Conservation (phyloP, 2,113 vertebrate species). For the Lota lota region DNA sequence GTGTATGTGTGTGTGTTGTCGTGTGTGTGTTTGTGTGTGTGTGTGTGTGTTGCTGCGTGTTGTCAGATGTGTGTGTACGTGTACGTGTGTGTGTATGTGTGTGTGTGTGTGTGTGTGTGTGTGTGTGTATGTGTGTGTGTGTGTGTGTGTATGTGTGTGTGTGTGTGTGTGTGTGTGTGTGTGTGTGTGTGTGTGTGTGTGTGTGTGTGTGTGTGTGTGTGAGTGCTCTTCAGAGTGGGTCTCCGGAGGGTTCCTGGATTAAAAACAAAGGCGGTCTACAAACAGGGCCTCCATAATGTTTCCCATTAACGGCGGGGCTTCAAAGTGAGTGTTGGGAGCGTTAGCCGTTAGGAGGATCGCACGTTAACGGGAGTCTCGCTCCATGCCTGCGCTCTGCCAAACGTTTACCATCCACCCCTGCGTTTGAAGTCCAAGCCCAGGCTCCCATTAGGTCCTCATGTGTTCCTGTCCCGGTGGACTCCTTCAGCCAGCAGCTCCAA, state of each 20-base stretch:
- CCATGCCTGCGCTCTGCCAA: slow-evolving; percentile 49
- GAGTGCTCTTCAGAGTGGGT: slow-evolving; percentile 7
- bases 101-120: too few species aligned
- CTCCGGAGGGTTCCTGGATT: slow-evolving; percentile 58
- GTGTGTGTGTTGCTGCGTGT: too few species aligned
- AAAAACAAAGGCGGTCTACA: slow-evolving; percentile 44
- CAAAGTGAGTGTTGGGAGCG: slow-evolving; percentile 72
- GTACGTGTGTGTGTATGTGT: too few species aligned
- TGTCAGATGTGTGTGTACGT: too few species aligned
- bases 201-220: background rate
- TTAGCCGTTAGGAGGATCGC: slow-evolving; percentile 63
- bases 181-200: too few species aligned
- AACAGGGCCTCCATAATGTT: slow-evolving; percentile 69
- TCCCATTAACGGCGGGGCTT: slow-evolving; percentile 67
- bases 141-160: too few species aligned
- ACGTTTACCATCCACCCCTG: slow-evolving; percentile 64
- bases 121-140: too few species aligned
- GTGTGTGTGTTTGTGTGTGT: too few species aligned
- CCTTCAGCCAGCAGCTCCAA: slow-evolving; percentile 58
- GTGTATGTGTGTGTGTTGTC: too few species aligned
- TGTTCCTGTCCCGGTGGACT: slow-evolving; percentile 53
- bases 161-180: too few species aligned
- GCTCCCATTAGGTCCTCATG: slow-evolving; percentile 56
- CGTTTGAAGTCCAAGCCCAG: slow-evolving; percentile 71
- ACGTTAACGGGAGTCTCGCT: slow-evolving; percentile 62